phyloP scores from a whole-genome alignment of 2,797 vertebrate genomes.

The Atherinosoma microstoma region DNA sequence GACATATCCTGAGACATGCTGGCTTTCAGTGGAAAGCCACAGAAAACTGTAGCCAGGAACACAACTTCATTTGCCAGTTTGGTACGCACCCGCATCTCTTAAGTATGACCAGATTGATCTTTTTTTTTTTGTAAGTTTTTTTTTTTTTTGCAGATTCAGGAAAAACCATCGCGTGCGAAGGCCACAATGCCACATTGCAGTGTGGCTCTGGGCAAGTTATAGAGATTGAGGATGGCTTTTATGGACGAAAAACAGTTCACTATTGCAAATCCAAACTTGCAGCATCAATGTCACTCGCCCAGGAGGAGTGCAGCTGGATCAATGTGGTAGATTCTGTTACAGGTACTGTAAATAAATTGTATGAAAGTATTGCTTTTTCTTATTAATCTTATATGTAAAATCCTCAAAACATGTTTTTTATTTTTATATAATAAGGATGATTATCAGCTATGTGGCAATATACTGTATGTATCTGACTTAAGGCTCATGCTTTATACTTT shows the following conservation, averaged over 20 bases:
- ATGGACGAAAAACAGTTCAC: constrained; percentile 87
- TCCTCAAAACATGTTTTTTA: too few species aligned
- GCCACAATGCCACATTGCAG: constrained; percentile 88
- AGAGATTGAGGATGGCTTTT: constrained; percentile 88
- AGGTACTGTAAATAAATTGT: constrained; percentile 78
- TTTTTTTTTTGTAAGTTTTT: not conserved
- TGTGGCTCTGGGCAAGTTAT: constrained; percentile 93
- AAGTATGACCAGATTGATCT: not conserved
- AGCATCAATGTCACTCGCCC: constrained; percentile 44
- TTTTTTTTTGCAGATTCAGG: constrained; percentile 80
- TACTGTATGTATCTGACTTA: too few species aligned
- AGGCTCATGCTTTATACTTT: too few species aligned
- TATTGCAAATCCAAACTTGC: constrained; percentile 81
- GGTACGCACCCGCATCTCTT: constrained; percentile 76
- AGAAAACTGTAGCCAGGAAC: constrained; percentile 87
- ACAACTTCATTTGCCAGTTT: constrained; percentile 91
- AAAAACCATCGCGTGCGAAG: constrained; percentile 86
- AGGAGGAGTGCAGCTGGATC: constrained; percentile 88
- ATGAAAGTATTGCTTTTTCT: too few species aligned
- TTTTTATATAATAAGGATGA: too few species aligned
- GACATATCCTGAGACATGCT: constrained; percentile 84
- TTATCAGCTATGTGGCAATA: too few species aligned
- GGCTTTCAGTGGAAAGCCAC: constrained; percentile 87
- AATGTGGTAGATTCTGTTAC: constrained; percentile 86
- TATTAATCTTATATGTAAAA: too few species aligned